A percentile compares a stretch with the other conserved stretches of the same genome.
phyloP scores from a whole-genome alignment of 2,888 invertebrate species.

The Diarsia rubi region DNA sequence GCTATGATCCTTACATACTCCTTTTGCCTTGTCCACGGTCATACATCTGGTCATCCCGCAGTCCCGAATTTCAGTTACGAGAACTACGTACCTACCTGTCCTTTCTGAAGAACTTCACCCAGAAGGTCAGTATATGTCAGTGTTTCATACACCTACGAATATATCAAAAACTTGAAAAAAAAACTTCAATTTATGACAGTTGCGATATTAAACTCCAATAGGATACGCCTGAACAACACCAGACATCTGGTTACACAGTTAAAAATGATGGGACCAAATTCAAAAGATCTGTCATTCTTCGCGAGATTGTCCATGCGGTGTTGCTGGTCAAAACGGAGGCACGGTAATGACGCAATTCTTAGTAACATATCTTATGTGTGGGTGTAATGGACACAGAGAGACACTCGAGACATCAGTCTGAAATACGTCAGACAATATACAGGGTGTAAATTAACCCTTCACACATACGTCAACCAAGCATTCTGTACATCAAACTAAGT shows the following conservation, averaged over 20 bases:
- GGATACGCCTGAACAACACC: constrained; percentile 43
- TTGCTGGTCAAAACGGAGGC: constrained; percentile 73
- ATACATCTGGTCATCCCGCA: too few relatives aligned
- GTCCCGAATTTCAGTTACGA: too few relatives aligned
- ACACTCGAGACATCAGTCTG: constrained; percentile 60
- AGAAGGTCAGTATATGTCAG: too few relatives aligned
- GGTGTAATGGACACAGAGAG: constrained; percentile 76
- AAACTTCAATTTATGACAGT: constrained; percentile 23
- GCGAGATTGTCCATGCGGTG: not conserved
- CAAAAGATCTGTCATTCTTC: constrained; percentile 31
- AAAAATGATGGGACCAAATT: constrained; percentile 39
- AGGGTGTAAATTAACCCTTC: too few relatives aligned
- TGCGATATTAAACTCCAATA: constrained; percentile 33
- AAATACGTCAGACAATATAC: constrained; percentile 42
- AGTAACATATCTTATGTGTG: constrained; percentile 61
- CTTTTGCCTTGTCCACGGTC: too few relatives aligned
- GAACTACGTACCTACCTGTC: too few relatives aligned
- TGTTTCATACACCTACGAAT: not conserved
- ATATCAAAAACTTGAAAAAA: not conserved
- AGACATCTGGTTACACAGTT: constrained; percentile 55
- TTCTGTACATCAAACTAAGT: too few relatives aligned
- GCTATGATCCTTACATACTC: too few relatives aligned
- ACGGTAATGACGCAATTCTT: constrained; percentile 78
- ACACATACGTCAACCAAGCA: too few relatives aligned
- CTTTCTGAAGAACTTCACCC: too few relatives aligned